Conservation (phyloP, 2,888 invertebrate genomes). For the Hirtodrosophila duncani region DNA sequence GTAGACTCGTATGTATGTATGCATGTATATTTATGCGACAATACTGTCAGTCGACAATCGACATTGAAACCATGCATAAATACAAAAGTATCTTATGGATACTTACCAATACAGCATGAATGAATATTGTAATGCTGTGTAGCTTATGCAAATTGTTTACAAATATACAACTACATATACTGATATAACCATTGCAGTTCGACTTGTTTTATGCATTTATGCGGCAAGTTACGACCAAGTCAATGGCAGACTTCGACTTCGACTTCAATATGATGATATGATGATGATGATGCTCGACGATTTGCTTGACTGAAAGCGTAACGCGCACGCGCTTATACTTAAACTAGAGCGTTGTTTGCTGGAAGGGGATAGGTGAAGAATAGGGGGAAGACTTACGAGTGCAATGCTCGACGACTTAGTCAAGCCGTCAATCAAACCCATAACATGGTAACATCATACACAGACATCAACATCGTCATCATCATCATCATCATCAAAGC, state of each 20-base stretch:
- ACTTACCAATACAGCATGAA: constrained; percentile 16
- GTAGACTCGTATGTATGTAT: neutral
- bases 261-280: constrained; percentile 18
- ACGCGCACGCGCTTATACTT: constrained; percentile 28
- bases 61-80: constrained; percentile 49
- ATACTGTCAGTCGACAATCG: constrained; percentile 16
- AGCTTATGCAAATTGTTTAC: constrained; percentile 53
- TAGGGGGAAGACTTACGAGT: constrained; percentile 6
- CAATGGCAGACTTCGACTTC: constrained; percentile 7
- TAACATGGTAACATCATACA: constrained; percentile 23
- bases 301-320: constrained; percentile 37
- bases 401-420: constrained; percentile 34
- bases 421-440: constrained; percentile 59
- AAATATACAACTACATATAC: constrained; percentile 46
- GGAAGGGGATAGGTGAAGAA: no score
- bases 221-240: constrained; percentile 22
- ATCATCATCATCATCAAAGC: constrained; percentile 35
- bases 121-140: constrained; percentile 6
- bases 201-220: constrained; percentile 60
- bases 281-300: constrained; percentile 1
- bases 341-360: constrained; percentile 11
- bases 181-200: no score
- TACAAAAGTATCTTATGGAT: constrained; percentile 32
- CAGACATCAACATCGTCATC: constrained; percentile 14
- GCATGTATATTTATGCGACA: constrained; percentile 7